Evolutionary conservation across 2,888 invertebrate species (phyloP).

Genomic region (Orchesella flavescens): DNA sequence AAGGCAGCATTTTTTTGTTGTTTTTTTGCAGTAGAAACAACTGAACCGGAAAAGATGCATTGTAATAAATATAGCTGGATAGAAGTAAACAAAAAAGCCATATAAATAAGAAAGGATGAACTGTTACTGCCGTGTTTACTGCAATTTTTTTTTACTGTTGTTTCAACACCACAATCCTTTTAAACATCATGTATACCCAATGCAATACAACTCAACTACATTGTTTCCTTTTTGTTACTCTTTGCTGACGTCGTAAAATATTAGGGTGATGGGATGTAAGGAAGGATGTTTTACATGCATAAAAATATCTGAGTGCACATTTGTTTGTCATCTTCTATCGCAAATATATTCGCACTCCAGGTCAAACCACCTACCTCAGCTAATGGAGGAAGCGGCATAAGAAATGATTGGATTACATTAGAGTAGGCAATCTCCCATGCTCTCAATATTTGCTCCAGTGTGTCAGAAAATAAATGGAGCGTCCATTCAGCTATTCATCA

Average conservation of each 20-base stretch:
- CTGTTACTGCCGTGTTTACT: conserved; percentile 4
- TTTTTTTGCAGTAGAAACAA: no score
- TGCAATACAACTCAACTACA: background rate
- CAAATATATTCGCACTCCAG: background rate
- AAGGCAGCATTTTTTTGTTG: no score
- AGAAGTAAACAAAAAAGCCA: background rate
- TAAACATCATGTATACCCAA: background rate
- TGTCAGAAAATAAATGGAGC: conserved; percentile 11
- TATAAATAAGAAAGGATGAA: background rate
- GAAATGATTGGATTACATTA: no score
- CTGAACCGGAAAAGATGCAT: no score
- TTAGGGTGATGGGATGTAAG: background rate
- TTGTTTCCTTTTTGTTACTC: background rate
- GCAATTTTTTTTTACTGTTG: background rate
- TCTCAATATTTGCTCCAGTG: conserved; percentile 6
- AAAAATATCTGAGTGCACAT: background rate
- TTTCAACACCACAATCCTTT: background rate
- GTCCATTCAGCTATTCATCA: conserved; percentile 12
- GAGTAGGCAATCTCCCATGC: background rate
- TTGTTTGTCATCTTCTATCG: background rate
- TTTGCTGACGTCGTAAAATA: background rate
- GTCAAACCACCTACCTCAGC: background rate
- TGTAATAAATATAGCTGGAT: background rate
- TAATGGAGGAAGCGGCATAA: no score
- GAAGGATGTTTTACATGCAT: background rate